A percentile compares a stretch with the other conserved stretches of the same genome.
Conservation (phyloP, 2,888 invertebrate species). For the Pseudoips prasinana region DNA sequence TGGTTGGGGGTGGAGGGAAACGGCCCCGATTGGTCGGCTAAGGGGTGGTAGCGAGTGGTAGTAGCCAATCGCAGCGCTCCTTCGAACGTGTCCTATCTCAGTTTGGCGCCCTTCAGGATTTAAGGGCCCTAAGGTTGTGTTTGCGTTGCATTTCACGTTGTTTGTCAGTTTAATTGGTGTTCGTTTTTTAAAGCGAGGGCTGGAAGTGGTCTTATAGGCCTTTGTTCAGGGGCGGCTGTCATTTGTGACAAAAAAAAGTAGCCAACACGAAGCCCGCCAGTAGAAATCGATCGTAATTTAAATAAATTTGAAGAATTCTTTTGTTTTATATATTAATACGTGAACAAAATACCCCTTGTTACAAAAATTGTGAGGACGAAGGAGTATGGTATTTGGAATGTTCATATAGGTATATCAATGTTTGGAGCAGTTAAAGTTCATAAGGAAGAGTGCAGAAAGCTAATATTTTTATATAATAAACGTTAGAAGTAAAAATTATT, state of each 20-base stretch:
- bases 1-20: conserved; percentile 42
- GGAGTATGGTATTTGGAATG: too few species aligned
- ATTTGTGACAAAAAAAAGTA: conserved; percentile 2
- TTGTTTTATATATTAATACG: too few species aligned
- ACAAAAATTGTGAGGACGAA: too few species aligned
- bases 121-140: conserved; percentile 68
- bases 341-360: too few species aligned
- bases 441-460: too few species aligned
- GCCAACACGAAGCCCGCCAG: too few species aligned
- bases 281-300: too few species aligned
- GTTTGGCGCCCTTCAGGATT: conserved; percentile 54
- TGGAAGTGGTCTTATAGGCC: conserved; percentile 35
- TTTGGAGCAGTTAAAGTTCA: too few species aligned
- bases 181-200: conserved; percentile 54
- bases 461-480: too few species aligned
- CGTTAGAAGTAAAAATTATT: too few species aligned
- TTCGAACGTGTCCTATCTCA: conserved; percentile 69
- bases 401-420: too few species aligned
- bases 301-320: too few species aligned
- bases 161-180: conserved; percentile 75
- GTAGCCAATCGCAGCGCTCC: conserved; percentile 52
- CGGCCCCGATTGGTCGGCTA: conserved; percentile 50
- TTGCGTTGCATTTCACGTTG: conserved; percentile 74
- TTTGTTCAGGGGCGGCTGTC: conserved; percentile 23
- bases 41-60: conserved; percentile 40